Evolutionary conservation across 2,113 vertebrate species (phyloP), one percentile per base, ranked within the genome.

Genomic region (Malurus alboscapulatus): DNA sequence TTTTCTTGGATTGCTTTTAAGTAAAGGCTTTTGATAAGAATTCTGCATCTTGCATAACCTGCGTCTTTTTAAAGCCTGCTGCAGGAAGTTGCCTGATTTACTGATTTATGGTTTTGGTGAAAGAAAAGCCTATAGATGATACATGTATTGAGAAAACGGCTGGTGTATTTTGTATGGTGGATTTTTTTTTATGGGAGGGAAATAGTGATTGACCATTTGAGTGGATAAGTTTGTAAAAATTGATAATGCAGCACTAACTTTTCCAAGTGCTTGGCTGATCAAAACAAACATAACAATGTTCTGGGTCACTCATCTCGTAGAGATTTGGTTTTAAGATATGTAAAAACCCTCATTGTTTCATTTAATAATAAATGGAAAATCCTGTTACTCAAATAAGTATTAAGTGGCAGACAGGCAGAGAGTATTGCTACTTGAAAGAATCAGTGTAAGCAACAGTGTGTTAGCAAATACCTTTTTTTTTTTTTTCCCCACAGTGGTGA

Each of bases 261-360:
- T 48, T 32, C 12, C 12, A 16, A 32, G 9, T n/a, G 16, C 32
- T 68, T 21, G 30, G 24, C 24, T 0, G 0, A 18, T 63, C 48
- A 29, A 29, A 85, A 44, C 4, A 71, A 48, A 57, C 0, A 0
- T 27, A 65, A 14, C 1, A 4, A 30, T 17, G 15, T 48, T 36
- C 25, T 19, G 40, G 78, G 27, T 78, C 65, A 29, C 25, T 55
- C 8, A 3, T 79, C 10, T 65, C 24, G 1, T 34, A 54, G 30
- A 27, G 17, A 26, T 66, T 81, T 90, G 26, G 17, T 74, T 83
- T 88, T 77, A 55, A 63, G 12, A 21, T 38, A 36, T 0, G 16
- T 16, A 30, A 53, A 80, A 77, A 10, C 10, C 18, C 20, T 73
- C 11, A 0, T 9, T 48, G 26, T 68, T 53, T 36, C 34, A 6